Base-by-base conservation (phyloP, 2,797 vertebrate species). In the Semaprochilodus insignis region DNA sequence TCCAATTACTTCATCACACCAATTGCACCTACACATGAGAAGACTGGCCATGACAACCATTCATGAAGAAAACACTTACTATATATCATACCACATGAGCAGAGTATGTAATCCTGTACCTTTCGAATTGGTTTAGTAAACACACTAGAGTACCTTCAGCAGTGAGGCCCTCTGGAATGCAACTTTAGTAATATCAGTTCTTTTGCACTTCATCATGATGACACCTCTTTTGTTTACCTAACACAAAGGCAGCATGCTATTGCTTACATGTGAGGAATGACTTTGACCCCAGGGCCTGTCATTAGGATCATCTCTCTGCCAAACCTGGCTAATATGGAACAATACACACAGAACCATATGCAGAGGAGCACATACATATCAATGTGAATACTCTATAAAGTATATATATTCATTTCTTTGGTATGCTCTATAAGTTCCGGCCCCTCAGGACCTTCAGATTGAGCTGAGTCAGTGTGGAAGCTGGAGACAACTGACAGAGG, bases 191-290 rank as follows among this genome's bases (percentile, higher is more conserved):
- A 36, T 51, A 74, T 31, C 80, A 82, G 67, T 77, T 55, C 55
- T 62, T 65, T 19, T 77, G 76, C 27, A 62, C 83, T 92, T 87
- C 82, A 89, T 91, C 92, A 90, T 83, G 76, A 48, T 90, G 90
- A 89, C 88, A 92, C 14, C 52, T 34, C n/a, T 16, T 90, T 75
- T 92, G 87, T 93, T 85, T 90, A 90, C 90, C 88, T 92, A 93
- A 93, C 90, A 91, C 77, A 78, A 69, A 55, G 21, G 15, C 63
- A 70, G 74, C 65, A 78, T 57, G 40, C 51, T 70, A 77, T 65
- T 85, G 80, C 69, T 77, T 70, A 69, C 76, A 83, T 80, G 73
- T 77, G 54, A 89, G 69, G 48, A 83, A 87, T 25, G 78, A 44
- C 77, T 82, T 77, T 87, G 77, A 81, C 74, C 62, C 77, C 72